Percentiles rank a stretch among this genome's conserved stretches.
Conservation (phyloP, 1,140 invertebrate genomes). For the Trichomalopsis sarcophagae region DNA sequence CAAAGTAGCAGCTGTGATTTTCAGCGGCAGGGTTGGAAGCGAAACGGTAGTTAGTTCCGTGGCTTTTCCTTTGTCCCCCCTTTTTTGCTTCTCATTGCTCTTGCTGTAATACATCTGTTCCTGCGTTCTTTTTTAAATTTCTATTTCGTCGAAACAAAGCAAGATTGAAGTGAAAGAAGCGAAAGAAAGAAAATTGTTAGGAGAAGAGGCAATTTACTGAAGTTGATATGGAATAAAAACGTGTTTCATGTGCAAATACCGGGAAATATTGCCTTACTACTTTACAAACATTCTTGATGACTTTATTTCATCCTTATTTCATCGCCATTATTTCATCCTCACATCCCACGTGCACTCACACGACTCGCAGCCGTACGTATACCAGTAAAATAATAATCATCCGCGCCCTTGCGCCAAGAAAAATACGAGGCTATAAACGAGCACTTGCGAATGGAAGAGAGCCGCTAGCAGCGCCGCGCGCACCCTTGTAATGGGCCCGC, state of each 20-base stretch:
- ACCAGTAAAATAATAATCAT: too few species aligned
- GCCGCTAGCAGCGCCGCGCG: neutral
- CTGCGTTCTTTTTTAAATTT: neutral
- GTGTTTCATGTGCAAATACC: neutral
- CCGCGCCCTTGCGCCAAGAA: neutral
- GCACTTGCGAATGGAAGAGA: neutral
- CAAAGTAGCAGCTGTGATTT: neutral
- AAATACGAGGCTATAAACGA: neutral
- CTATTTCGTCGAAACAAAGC: neutral
- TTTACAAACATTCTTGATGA: too few species aligned
- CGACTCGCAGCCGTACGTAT: too few species aligned
- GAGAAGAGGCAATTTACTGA: constrained; percentile 18
- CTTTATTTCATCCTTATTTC: too few species aligned
- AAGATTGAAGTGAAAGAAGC: neutral
- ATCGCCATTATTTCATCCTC: too few species aligned
- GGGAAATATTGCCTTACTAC: too few species aligned
- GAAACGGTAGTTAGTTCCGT: too few species aligned
- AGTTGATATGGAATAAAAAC: constrained; percentile 3
- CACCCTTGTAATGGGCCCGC: neutral
- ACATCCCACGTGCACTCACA: too few species aligned
- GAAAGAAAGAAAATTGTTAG: constrained; percentile 20
- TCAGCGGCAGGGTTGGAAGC: neutral
- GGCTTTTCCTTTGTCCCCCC: neutral
- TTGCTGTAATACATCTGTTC: constrained; percentile 2
- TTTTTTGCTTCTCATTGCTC: neutral